Evolutionary conservation across 2,113 vertebrate genomes (phyloP).

Genomic region (Dromaius novaehollandiae): DNA sequence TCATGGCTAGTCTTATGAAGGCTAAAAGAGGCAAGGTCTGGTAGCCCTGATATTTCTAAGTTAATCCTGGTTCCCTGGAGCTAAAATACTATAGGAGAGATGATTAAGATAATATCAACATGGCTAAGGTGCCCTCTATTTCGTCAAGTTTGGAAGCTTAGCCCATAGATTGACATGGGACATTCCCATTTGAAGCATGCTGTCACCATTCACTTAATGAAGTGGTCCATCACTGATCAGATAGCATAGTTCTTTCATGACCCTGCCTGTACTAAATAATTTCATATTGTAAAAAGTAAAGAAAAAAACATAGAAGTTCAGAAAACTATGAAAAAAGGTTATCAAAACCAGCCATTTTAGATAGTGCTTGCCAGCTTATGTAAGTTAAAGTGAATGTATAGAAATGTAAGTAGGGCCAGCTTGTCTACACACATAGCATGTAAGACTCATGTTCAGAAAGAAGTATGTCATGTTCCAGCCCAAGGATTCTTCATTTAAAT

Average conservation of each 20-base stretch:
- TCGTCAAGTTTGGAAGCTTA: background rate
- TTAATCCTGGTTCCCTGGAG: background rate
- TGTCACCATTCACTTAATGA: background rate
- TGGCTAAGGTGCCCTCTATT: background rate
- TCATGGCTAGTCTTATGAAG: background rate
- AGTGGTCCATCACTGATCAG: background rate
- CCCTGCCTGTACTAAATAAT: background rate
- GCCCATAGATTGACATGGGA: too few species aligned
- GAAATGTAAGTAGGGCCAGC: accelerated
- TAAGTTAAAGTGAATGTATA: background rate
- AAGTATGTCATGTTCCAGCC: background rate
- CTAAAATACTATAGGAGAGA: background rate
- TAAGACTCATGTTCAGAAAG: background rate
- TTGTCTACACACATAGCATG: background rate
- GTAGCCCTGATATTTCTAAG: background rate
- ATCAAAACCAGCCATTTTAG: background rate
- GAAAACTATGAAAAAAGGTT: background rate
- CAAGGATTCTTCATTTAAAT: background rate
- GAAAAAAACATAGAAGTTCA: background rate
- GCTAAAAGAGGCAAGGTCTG: background rate
- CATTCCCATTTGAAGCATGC: background rate
- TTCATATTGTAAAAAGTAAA: background rate
- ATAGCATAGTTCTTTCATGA: background rate
- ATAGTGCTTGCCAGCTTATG: background rate
- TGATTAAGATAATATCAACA: background rate